A percentile compares a stretch with the other conserved stretches of the same genome.
Conservation (phyloP, 2,888 invertebrate species). For the Andrena bicolor region DNA sequence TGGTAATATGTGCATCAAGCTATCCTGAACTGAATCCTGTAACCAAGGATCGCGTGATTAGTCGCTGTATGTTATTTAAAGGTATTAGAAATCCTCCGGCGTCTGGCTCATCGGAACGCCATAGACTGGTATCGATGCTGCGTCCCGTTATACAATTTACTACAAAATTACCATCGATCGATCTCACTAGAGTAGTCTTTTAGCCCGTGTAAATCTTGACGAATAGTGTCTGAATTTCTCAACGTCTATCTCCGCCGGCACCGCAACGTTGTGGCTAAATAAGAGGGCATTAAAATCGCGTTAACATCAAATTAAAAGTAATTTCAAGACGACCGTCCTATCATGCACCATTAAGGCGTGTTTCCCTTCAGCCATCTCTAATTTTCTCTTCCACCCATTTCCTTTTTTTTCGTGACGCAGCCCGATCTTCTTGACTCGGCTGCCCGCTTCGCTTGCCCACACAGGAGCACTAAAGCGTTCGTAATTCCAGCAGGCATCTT, state of each 20-base stretch:
- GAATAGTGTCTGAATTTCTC: not conserved
- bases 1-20: conserved; percentile 44
- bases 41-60: conserved; percentile 13
- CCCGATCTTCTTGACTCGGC: conserved; percentile 22
- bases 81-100: conserved; percentile 28
- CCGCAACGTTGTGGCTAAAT: conserved; percentile 9
- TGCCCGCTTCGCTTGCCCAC: conserved; percentile 45
- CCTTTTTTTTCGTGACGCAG: not conserved
- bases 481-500: conserved; percentile 66
- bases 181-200: conserved; percentile 1
- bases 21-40: conserved; percentile 21
- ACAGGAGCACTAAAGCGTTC: conserved; percentile 45
- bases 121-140: conserved; percentile 18
- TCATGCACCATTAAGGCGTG: conserved; percentile 3
- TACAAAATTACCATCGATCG: conserved; percentile 26
- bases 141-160: conserved; percentile 35
- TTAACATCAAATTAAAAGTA: conserved; percentile 39
- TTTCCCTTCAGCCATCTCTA: conserved; percentile 6
- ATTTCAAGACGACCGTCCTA: conserved; percentile 8
- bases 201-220: conserved; percentile 11
- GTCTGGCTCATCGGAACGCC: conserved; percentile 9
- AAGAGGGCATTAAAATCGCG: conserved; percentile 25
- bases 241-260: not conserved
- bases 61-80: conserved; percentile 35
- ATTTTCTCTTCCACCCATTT: not conserved